phyloP scores from a whole-genome alignment of 2,888 invertebrate species.

The Temnothorax ravouxi region DNA sequence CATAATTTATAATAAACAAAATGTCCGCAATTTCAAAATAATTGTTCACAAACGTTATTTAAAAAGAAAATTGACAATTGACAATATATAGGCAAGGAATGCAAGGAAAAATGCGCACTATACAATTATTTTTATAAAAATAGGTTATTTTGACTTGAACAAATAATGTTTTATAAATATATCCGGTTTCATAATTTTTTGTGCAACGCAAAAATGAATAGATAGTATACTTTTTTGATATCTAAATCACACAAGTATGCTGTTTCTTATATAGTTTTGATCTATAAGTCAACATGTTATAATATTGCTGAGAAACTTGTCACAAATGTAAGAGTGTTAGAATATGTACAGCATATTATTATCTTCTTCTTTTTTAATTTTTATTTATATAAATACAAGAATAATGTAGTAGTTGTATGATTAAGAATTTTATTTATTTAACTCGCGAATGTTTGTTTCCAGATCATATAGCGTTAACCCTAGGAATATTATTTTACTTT shows the following conservation, averaged over 20 bases:
- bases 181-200: conserved; percentile 49
- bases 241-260: conserved; percentile 51
- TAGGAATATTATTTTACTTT: conserved; percentile 3
- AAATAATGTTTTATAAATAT: conserved; percentile 54
- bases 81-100: not conserved
- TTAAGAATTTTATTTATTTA: conserved; percentile 69
- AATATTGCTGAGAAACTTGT: conserved; percentile 25
- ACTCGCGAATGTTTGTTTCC: conserved; percentile 41
- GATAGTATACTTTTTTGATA: conserved; percentile 52
- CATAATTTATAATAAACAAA: conserved; percentile 54
- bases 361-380: conserved; percentile 14
- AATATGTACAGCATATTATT: conserved; percentile 21
- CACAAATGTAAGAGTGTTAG: conserved; percentile 18
- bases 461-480: conserved; percentile 36
- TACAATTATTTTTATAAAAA: conserved; percentile 22
- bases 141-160: conserved; percentile 28
- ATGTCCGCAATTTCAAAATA: conserved; percentile 9
- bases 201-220: conserved; percentile 34
- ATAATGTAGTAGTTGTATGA: conserved; percentile 36
- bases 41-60: conserved; percentile 35
- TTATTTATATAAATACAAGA: conserved; percentile 58
- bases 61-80: conserved; percentile 7
- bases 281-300: not conserved
- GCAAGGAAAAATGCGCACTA: conserved; percentile 13
- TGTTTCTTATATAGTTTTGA: conserved; percentile 34